Percentiles rank a stretch among this genome's conserved stretches.
These are phyloP conservation scores for Lamprologus callipterus DNA, from an alignment of 2,113 vertebrate genomes.

Conservation along the genomic window DNA sequence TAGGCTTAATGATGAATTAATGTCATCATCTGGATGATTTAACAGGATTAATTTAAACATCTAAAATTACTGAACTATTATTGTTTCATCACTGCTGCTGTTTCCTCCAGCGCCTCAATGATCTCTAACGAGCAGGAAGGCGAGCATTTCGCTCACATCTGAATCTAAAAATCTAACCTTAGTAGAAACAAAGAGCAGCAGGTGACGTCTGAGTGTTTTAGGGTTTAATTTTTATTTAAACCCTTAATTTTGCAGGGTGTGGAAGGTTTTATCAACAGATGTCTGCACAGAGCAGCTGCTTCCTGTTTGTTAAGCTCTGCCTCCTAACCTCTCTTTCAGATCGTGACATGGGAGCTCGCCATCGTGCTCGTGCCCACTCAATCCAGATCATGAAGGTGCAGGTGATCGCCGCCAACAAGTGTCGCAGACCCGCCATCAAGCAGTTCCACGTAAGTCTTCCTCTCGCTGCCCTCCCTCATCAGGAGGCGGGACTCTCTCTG, in stretches of 20 bases:
- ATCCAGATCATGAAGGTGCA: conserved; percentile 99
- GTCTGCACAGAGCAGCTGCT: neutral
- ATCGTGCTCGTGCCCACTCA: conserved; percentile 89
- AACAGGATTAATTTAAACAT: neutral
- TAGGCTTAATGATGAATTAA: neutral
- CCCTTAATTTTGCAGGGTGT: neutral
- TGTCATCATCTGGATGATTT: neutral
- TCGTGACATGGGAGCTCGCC: conserved; percentile 94
- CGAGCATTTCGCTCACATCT: neutral
- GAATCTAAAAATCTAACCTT: neutral
- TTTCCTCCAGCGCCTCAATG: neutral
- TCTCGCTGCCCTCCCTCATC: no score
- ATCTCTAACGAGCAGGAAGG: neutral
- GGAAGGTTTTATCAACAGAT: neutral
- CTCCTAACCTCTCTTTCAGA: conserved; percentile 62
- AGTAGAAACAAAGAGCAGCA: neutral
- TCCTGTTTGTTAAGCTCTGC: neutral
- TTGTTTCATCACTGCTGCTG: neutral
- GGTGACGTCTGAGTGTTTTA: neutral
- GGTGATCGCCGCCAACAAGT: conserved; percentile 91
- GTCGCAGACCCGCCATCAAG: conserved; percentile 92
- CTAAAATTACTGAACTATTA: neutral
- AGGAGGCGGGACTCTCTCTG: conserved; percentile 50
- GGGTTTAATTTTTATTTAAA: neutral
- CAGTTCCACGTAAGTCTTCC: conserved; percentile 89